Evolutionary conservation across 35 echinoderm and acorn worm species (phyloP), one percentile per base, ranked within the genome.

Genomic region (Heliocidaris erythrogramma): DNA sequence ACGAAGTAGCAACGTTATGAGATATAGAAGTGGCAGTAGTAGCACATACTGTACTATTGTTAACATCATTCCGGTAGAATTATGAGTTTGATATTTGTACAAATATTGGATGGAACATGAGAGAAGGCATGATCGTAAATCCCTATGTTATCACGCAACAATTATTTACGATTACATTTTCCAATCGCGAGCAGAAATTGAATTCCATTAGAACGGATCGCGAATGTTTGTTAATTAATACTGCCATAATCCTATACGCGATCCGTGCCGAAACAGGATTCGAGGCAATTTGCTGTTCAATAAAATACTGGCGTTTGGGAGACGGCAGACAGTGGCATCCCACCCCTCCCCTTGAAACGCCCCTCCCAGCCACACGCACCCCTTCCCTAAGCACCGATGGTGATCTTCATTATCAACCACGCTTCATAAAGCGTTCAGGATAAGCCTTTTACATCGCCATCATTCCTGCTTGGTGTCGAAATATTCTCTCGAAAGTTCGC

Each of bases 221-320:
- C 27, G 65, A 78, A 78, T 78, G 65, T 78, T 78, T 78, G 65
- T 78, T 78, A 78, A 78, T 78, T 78, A 78, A 78, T 78, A 78
- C 65, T 78, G 14, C 65, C 65, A 78, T 78, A 78, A 78, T 78
- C 65, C 65, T n/a, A 78, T 24, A 27, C 0, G 5, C 18, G 65
- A 6, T 78, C 27, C 65, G 65, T 78, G 65, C 65, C 65, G 65
- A 27, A 78, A 27, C 65, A 18, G 65, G 65, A 78, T 78, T 78
- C 65, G 65, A 78, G 18, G 65, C 18, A 78, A 78, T 78, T 78
- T 78, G 65, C 65, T 27, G 65, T 78, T 78, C 65, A 78, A 78
- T 78, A 78, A 78, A 78, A 78, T 29, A 27, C 21, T 29, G 21
- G 65, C 65, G 7, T 18, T 78, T 5, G 35, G 3, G 35, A 42